These are phyloP conservation scores for Temnothorax rugatulus DNA, from an alignment of 2,888 invertebrate genomes.

Conservation along the genomic window DNA sequence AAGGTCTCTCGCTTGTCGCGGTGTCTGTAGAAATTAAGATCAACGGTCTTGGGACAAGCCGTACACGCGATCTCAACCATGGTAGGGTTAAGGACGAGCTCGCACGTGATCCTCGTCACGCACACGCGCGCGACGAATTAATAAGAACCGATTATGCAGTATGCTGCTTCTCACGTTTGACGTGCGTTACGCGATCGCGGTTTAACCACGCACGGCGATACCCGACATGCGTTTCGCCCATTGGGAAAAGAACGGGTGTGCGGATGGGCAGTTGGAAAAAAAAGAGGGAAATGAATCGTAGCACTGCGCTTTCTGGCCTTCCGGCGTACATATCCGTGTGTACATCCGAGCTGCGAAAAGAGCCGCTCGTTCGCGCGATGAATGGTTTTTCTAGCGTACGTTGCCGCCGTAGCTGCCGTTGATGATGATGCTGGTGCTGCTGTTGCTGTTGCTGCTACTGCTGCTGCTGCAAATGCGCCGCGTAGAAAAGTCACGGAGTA, in stretches of 20 bases:
- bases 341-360: conserved; percentile 37
- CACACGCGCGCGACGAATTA: conserved; percentile 71
- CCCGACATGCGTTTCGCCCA: neutral
- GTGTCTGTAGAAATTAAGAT: neutral
- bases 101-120: conserved; percentile 40
- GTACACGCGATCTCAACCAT: conserved; percentile 11
- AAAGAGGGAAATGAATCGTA: conserved; percentile 50
- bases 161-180: conserved; percentile 56
- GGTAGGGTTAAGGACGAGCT: conserved; percentile 14
- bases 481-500: conserved; percentile 21
- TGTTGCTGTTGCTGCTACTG: neutral
- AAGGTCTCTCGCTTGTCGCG: neutral
- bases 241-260: conserved; percentile 17
- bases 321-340: conserved; percentile 46
- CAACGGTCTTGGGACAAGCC: neutral
- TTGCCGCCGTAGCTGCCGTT: neutral
- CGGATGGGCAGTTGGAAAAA: conserved; percentile 35
- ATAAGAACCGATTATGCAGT: conserved; percentile 75
- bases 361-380: conserved; percentile 44
- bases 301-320: conserved; percentile 41
- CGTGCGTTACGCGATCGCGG: conserved; percentile 9
- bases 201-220: conserved; percentile 37
- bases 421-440: neutral
- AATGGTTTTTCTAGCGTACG: conserved; percentile 45
- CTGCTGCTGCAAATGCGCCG: neutral